These are phyloP conservation scores for Marisa cornuarietis DNA, from an alignment of 1,140 invertebrate genomes.

Conservation along the genomic window DNA sequence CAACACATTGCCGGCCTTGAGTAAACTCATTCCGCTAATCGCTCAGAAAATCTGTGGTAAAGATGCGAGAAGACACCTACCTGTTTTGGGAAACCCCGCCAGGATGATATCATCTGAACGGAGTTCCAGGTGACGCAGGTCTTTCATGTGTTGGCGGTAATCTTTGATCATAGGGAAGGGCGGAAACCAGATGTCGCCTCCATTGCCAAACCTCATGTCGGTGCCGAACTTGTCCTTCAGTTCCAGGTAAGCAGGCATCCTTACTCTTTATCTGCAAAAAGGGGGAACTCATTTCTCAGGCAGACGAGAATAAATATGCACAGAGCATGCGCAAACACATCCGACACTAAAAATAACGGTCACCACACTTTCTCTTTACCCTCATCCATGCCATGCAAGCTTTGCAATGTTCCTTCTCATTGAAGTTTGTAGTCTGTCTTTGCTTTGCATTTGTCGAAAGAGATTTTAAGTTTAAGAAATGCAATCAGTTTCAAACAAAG, in stretches of 20 bases:
- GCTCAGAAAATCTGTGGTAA: neutral
- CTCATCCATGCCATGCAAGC: too few species aligned
- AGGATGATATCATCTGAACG: constrained; percentile 23
- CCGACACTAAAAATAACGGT: too few species aligned
- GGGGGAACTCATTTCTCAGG: too few species aligned
- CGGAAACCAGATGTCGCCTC: neutral
- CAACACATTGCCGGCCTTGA: neutral
- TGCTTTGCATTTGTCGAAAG: too few species aligned
- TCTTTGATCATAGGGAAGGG: constrained; percentile 3
- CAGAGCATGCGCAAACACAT: too few species aligned
- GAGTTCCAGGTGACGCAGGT: constrained; percentile 23
- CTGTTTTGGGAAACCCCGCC: constrained; percentile 25
- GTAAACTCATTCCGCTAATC: neutral
- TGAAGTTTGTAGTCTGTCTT: too few species aligned
- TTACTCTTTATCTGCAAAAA: too few species aligned
- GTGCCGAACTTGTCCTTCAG: constrained; percentile 15
- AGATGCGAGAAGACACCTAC: neutral
- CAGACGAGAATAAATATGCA: too few species aligned
- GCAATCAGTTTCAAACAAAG: too few species aligned
- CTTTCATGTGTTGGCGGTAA: constrained; percentile 8
- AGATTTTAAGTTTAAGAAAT: too few species aligned
- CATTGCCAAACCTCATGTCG: neutral
- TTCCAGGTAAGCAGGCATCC: neutral
- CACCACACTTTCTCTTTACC: too few species aligned
- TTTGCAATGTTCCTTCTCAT: too few species aligned